Base-by-base conservation (phyloP, 2,113 vertebrate genomes). In the Anseranas semipalmata region DNA sequence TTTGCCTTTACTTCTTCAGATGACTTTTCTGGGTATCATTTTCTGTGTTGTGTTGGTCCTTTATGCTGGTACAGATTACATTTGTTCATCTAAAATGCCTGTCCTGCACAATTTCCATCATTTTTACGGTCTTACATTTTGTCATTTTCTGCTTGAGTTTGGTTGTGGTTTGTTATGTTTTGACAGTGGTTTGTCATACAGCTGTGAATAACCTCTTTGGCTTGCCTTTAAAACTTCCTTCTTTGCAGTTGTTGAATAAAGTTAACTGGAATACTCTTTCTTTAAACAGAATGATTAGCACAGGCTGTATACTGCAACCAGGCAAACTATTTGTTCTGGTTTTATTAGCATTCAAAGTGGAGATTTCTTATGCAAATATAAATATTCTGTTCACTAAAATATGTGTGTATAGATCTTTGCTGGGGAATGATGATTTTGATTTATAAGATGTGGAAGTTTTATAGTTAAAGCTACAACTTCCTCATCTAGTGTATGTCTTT, bases 141-240 rank as follows among this genome's bases (percentile, higher is more conserved):
- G 97, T 97, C 96, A 94, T 95, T 75, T 97, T 92, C 67, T 71
- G 92, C 95, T 97, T 93, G 91, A 89, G 91, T 97, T 97, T 96
- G 84, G 83, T 96, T 91, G 93, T 52, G 96, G 96, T 96, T 97
- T 97, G 97, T 97, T 98, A 97, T 94, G 95, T 95, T 98, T 97
- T 98, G 98, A 97, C 97, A 97, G 97, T 78, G 93, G 79, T 97
- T 97, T 96, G 96, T 98, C 97, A 97, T 95, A 96, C 94, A 96
- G 87, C 95, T 89, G 82, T 78, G 93, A 97, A 97, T 96, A 97
- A 95, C 70, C 80, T 96, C 92, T 92, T 94, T 76, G 83, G 85
- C 93, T 95, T 95, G 93, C 93, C 95, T 97, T 97, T 96, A 94
- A 95, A 97, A 97, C 93, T 98, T 97, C 85, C 50, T 97, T 95